These are phyloP conservation scores for Crotalus adamanteus DNA, from an alignment of 2,797 vertebrate species.

Conservation along the genomic window DNA sequence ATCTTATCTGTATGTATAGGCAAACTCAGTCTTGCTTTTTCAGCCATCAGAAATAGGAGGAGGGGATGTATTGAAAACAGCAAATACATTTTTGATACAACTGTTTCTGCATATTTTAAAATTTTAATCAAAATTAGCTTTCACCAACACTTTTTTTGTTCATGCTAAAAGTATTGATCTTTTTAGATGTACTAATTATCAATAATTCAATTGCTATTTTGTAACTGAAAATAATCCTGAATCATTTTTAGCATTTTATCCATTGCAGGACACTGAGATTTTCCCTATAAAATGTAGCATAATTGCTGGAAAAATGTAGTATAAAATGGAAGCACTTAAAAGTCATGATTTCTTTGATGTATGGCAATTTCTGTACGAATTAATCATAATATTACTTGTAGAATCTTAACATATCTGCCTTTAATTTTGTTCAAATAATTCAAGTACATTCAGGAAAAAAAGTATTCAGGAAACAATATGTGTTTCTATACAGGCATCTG, in stretches of 20 bases:
- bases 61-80: not conserved
- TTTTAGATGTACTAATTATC: not conserved
- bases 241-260: not conserved
- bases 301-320: not conserved
- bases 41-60: not conserved
- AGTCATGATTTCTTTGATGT: not conserved
- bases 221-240: not conserved
- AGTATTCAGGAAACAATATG: not conserved
- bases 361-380: not conserved
- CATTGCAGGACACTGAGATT: not conserved
- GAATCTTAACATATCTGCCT: not conserved
- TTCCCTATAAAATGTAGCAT: not conserved
- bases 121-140: not conserved
- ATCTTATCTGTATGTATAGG: not conserved
- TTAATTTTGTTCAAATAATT: not conserved
- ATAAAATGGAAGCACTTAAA: not conserved
- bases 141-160: not conserved
- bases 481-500: constrained; percentile 76
- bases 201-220: not conserved
- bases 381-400: not conserved
- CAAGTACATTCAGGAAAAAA: constrained; percentile 5
- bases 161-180: not conserved
- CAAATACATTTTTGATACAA: not conserved
- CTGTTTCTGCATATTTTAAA: not conserved
- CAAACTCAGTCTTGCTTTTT: not conserved